phyloP scores from a whole-genome alignment of 2,888 invertebrate species.

The Agrilus mali region DNA sequence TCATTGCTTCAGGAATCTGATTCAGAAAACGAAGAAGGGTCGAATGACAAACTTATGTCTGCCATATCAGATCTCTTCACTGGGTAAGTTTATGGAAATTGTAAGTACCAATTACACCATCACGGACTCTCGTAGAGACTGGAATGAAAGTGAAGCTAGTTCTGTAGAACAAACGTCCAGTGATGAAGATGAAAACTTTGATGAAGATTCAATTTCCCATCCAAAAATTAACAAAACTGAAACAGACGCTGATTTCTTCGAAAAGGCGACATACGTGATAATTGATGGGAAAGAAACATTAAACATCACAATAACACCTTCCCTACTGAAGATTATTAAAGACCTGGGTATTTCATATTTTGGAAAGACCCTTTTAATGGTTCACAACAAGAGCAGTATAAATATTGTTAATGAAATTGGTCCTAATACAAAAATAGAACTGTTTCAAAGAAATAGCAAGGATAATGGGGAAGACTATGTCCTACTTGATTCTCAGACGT shows the following conservation, averaged over 20 bases:
- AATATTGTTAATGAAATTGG: slow-evolving; percentile 53
- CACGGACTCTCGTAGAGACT: slow-evolving; percentile 23
- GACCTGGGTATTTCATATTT: slow-evolving; percentile 31
- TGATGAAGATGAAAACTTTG: slow-evolving; percentile 29
- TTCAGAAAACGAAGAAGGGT: slow-evolving; percentile 58
- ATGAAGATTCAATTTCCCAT: slow-evolving; percentile 17
- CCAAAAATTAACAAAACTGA: slow-evolving; percentile 7
- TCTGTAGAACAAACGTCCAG: slow-evolving; percentile 43
- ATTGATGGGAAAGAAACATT: slow-evolving; percentile 54
- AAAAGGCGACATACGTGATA: slow-evolving; percentile 51
- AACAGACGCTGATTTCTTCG: slow-evolving; percentile 15
- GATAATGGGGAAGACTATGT: slow-evolving; percentile 33
- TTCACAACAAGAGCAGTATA: slow-evolving; percentile 29
- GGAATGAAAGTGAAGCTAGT: slow-evolving; percentile 34
- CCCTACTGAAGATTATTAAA: slow-evolving; percentile 41
- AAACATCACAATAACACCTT: slow-evolving; percentile 56
- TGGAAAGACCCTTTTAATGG: slow-evolving; percentile 31
- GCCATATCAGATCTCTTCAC: slow-evolving; percentile 70
- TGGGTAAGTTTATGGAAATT: slow-evolving; percentile 36
- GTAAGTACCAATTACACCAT: not conserved
- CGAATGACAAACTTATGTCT: slow-evolving; percentile 55
- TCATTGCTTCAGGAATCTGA: slow-evolving; percentile 52
- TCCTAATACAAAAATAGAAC: slow-evolving; percentile 44
- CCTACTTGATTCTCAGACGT: slow-evolving; percentile 43
- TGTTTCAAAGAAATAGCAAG: slow-evolving; percentile 38